Percentiles rank a stretch among this genome's conserved stretches.
Conservation (phyloP, 2,113 vertebrate genomes). For the Sphaerodactylus townsendi region DNA sequence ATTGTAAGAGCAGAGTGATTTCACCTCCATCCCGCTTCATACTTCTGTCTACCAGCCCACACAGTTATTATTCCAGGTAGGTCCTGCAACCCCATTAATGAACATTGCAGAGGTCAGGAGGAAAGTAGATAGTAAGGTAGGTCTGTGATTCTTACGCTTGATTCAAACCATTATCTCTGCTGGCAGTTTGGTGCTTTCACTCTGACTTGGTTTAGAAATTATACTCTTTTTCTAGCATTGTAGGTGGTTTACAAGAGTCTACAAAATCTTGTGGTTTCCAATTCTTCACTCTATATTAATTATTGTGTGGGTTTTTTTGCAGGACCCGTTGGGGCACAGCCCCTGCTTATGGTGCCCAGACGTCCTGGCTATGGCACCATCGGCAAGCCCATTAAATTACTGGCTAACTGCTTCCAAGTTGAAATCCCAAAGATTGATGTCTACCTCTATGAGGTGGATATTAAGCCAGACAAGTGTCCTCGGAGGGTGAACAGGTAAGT, state of each 20-base stretch:
- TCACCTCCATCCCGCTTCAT: too few relatives aligned
- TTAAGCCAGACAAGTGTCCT: conserved; percentile 99
- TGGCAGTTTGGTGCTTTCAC: not conserved
- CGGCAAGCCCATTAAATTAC: conserved; percentile 98
- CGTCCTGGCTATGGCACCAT: conserved; percentile 99
- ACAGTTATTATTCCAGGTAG: too few relatives aligned
- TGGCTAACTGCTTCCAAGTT: conserved; percentile 99
- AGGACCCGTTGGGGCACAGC: conserved; percentile 98
- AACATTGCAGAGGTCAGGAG: too few relatives aligned
- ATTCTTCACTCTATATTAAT: not conserved
- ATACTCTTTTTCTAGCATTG: too few relatives aligned
- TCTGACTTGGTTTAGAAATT: too few relatives aligned
- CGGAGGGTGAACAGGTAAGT: conserved; percentile 95
- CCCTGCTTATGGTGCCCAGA: conserved; percentile 97
- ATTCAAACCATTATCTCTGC: not conserved
- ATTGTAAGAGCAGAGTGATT: too few relatives aligned
- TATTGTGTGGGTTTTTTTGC: conserved; percentile 1
- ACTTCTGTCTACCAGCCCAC: too few relatives aligned
- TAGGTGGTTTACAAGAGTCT: too few relatives aligned
- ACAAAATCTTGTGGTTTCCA: not conserved
- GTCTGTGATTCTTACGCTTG: too few relatives aligned
- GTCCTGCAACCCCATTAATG: too few relatives aligned
- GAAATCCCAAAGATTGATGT: conserved; percentile 99
- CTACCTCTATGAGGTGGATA: conserved; percentile 99
- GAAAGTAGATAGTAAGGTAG: too few relatives aligned